These are phyloP conservation scores for Sogatella furcifera DNA, from an alignment of 1,140 invertebrate species.

Conservation along the genomic window DNA sequence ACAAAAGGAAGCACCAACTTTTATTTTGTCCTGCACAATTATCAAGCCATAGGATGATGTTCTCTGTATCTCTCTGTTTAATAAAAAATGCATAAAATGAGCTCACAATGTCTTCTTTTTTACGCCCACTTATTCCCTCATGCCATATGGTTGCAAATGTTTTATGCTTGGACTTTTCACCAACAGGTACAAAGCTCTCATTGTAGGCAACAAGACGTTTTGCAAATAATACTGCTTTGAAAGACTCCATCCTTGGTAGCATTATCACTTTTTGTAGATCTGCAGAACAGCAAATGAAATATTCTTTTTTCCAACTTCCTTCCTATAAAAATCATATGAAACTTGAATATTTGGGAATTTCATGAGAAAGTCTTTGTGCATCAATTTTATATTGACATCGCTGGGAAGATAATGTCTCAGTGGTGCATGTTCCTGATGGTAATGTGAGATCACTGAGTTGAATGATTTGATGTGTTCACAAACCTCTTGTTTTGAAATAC, in stretches of 20 bases:
- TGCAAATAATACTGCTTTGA: constrained; percentile 16
- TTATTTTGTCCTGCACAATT: constrained; percentile 23
- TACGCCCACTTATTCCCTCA: constrained; percentile 20
- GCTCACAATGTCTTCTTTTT: constrained; percentile 17
- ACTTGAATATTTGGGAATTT: constrained; percentile 10
- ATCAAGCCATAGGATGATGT: constrained; percentile 20
- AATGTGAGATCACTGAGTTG: constrained; percentile 18
- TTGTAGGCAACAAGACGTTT: background rate
- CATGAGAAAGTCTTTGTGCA: constrained; percentile 19
- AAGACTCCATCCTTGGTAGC: constrained; percentile 17
- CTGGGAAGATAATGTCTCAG: constrained; percentile 17
- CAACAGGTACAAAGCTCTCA: constrained; percentile 11
- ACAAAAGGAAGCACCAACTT: constrained; percentile 15
- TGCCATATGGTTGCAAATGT: constrained; percentile 8
- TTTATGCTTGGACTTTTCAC: background rate
- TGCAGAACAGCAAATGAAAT: constrained; percentile 17
- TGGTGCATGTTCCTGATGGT: constrained; percentile 20
- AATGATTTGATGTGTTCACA: constrained; percentile 16
- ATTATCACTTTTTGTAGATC: constrained; percentile 14
- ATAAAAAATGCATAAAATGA: too few species aligned
- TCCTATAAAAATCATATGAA: constrained; percentile 18
- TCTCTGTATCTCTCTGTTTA: constrained; percentile 6
- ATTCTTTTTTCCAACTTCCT: constrained; percentile 9
- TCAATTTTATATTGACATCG: constrained; percentile 15
- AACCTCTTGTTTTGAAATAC: background rate